phyloP scores from a whole-genome alignment of 1,140 invertebrate genomes.

The honey bee (Apis mellifera) region DNA sequence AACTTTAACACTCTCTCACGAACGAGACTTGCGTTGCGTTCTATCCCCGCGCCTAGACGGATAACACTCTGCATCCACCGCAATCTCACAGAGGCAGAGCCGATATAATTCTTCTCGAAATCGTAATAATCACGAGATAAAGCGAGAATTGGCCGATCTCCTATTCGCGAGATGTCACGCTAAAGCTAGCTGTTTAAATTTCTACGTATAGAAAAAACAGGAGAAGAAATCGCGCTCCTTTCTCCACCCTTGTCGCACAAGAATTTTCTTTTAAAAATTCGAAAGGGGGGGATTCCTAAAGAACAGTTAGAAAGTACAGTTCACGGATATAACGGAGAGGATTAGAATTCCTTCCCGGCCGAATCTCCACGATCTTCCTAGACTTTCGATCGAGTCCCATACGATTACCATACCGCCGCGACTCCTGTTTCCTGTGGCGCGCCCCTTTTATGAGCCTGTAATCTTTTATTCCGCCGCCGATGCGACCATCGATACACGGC shows the following conservation, averaged over 20 bases:
- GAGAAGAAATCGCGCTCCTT: too few species aligned
- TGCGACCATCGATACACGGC: conserved; percentile 36
- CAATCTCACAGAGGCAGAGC: neutral
- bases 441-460: conserved; percentile 23
- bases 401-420: conserved; percentile 50
- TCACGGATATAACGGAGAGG: neutral
- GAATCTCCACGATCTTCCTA: neutral
- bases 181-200: neutral
- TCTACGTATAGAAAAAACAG: too few species aligned
- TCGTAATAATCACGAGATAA: conserved; percentile 2
- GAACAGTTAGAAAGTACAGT: too few species aligned
- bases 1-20: neutral
- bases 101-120: conserved; percentile 3
- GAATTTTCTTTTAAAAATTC: neutral
- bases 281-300: neutral
- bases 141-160: neutral
- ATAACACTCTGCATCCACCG: neutral
- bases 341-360: too few species aligned
- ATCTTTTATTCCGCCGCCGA: conserved; percentile 43
- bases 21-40: neutral
- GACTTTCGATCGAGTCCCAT: neutral
- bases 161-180: neutral
- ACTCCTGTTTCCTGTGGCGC: conserved; percentile 42
- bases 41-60: neutral
- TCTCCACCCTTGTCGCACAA: neutral